phyloP scores from a whole-genome alignment of 2,888 invertebrate species.

The Cerceris ruficornis region DNA sequence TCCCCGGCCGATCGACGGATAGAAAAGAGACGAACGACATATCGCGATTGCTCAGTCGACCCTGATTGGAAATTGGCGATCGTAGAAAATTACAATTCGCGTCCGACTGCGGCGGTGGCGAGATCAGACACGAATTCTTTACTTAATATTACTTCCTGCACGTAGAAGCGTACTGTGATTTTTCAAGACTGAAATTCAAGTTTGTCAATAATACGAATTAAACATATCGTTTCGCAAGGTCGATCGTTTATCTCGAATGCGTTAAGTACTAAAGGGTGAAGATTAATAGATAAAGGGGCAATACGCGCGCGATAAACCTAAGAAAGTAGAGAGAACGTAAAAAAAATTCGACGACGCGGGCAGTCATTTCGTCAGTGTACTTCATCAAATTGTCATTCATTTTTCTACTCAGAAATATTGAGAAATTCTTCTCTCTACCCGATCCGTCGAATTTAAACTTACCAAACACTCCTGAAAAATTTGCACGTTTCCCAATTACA shows the following conservation, averaged over 20 bases:
- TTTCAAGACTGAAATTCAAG: background rate
- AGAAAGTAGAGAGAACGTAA: slow-evolving; percentile 43
- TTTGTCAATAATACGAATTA: background rate
- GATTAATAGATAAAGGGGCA: background rate
- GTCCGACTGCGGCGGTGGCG: slow-evolving; percentile 21
- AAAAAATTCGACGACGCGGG: slow-evolving; percentile 23
- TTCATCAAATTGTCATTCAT: background rate
- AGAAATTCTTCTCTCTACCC: slow-evolving; percentile 20
- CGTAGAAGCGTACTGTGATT: too few species aligned
- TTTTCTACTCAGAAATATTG: background rate
- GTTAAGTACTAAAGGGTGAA: background rate
- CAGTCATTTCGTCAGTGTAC: slow-evolving; percentile 7
- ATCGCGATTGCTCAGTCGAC: slow-evolving; percentile 23
- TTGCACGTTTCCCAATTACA: slow-evolving; percentile 51
- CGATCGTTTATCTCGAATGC: slow-evolving; percentile 25
- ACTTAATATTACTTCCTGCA: too few species aligned
- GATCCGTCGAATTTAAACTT: slow-evolving; percentile 13
- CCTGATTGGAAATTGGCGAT: slow-evolving; percentile 37
- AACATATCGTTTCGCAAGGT: background rate
- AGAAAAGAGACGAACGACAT: slow-evolving; percentile 33
- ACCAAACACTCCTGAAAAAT: slow-evolving; percentile 17
- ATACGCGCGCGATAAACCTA: slow-evolving; percentile 32
- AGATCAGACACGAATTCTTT: background rate
- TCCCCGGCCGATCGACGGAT: slow-evolving; percentile 34
- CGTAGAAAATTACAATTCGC: slow-evolving; percentile 18